Evolutionary conservation across 2,797 vertebrate genomes (phyloP), one percentile per base, ranked within the genome.

Genomic region (Anolis apletophallus): DNA sequence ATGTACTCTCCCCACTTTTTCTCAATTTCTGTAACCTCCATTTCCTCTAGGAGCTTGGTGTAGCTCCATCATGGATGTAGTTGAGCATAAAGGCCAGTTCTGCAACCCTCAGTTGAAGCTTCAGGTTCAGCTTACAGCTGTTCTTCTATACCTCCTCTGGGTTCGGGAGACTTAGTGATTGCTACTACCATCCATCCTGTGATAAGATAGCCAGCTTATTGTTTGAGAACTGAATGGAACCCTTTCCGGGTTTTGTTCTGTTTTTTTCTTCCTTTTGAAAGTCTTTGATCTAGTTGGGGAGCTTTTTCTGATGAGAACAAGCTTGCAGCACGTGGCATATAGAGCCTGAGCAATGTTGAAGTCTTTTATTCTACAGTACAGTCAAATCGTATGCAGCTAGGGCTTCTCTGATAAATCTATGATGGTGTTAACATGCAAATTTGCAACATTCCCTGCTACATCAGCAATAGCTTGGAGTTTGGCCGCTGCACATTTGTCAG

Each of bases 381-480:
- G 29, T 50, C 34, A 72, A 57, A 52, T 12, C 34, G 17, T 36
- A 74, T 61, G 40, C 52, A 52, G 61, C 52, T 72, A 78, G 79
- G 72, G 72, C 61, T 78, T 72, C 40, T 14, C 61, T 14, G 16
- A 14, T 54, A 21, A 87, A 80, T 69, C 32, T 40, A 17, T 23
- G 14, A 26, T n/a, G 57, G 46, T 34, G 57, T 61, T 36, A 29
- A 61, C n/a, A 54, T 72, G 13, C 12, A 32, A 69, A 26, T 74
- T 83, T 80, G 57, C 46, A 52, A 13, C 57, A 74, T 74, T 54
- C 68, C 76, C 68, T 73, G 36, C 54, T 17, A 17, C 46, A 55
- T 26, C 50, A 78, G 23, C 81, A 67, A 36, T 52, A 21, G 68
- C 36, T 82, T 81, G 80, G 85, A 87, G 61, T 71, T 69, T 59